Evolutionary conservation across 2,113 vertebrate genomes (phyloP).

Genomic region (Mormyrus iriodes): DNA sequence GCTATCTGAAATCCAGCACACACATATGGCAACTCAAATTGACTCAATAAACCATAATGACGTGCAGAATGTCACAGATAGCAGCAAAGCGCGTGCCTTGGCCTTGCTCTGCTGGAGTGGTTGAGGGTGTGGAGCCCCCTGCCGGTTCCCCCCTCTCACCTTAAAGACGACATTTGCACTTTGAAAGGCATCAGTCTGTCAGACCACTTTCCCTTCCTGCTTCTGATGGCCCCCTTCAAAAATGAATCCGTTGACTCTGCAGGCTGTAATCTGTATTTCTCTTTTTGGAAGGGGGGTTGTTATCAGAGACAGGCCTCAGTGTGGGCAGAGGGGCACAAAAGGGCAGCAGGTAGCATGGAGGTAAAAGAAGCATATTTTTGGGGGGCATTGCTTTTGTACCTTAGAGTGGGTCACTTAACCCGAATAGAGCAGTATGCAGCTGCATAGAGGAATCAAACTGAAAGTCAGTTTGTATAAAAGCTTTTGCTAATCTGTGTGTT

Average conservation of each 20-base stretch:
- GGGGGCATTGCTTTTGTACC: not conserved
- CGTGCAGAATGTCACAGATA: slow-evolving; percentile 18
- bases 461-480: not conserved
- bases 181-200: not conserved
- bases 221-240: not conserved
- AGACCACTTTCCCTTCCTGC: not conserved
- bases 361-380: not conserved
- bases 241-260: not conserved
- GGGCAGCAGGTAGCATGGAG: not conserved
- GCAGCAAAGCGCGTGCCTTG: not conserved
- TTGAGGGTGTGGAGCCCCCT: not conserved
- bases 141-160: not conserved
- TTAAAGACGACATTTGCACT: not conserved
- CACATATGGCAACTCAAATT: slow-evolving; percentile 35
- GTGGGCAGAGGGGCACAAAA: not conserved
- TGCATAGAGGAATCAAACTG: not conserved
- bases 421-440: not conserved
- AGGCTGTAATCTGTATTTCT: not conserved
- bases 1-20: slow-evolving; percentile 16
- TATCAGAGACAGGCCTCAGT: not conserved
- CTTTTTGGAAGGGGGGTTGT: not conserved
- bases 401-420: not conserved
- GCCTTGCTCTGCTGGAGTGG: not conserved
- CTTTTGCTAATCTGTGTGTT: not conserved
- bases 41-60: slow-evolving; percentile 35